phyloP scores from a whole-genome alignment of 1,140 invertebrate genomes.

The Oedothorax gibbosus region DNA sequence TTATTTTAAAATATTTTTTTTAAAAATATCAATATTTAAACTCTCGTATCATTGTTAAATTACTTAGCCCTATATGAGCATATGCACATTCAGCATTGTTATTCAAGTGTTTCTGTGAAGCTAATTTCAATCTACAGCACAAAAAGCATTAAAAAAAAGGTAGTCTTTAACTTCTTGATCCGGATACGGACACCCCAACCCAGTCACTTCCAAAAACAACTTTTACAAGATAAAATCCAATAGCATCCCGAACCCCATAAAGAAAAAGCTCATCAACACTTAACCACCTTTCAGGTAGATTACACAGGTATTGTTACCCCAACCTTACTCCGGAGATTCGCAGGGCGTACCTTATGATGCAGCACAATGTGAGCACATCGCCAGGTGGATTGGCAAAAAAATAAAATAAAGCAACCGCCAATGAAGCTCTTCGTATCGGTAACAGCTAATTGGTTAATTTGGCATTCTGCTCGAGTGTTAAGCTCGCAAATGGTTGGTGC shows the following conservation, averaged over 20 bases:
- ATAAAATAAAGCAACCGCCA: slow-evolving; percentile 19
- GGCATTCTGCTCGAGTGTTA: slow-evolving; percentile 13
- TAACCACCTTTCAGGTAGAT: not conserved
- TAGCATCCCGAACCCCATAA: not conserved
- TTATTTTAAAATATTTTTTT: no score
- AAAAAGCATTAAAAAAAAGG: not conserved
- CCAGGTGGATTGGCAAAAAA: slow-evolving; percentile 29
- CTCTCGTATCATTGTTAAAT: no score
- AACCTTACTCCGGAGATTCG: slow-evolving; percentile 20
- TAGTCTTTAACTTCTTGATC: not conserved
- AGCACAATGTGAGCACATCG: slow-evolving; percentile 30
- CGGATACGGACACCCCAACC: not conserved
- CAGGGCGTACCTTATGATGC: slow-evolving; percentile 18
- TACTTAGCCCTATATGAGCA: no score
- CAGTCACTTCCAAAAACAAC: slow-evolving; percentile 10
- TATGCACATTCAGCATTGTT: no score
- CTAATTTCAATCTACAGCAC: no score
- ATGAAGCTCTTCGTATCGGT: slow-evolving; percentile 34
- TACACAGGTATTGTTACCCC: slow-evolving; percentile 18
- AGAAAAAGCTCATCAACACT: slow-evolving; percentile 21
- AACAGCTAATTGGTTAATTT: slow-evolving; percentile 49
- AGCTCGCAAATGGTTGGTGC: not conserved
- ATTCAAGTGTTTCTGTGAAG: no score
- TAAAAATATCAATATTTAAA: no score
- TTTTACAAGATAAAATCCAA: slow-evolving; percentile 11